Conservation (phyloP, 2,113 vertebrate species). For the Notothenia coriiceps region DNA sequence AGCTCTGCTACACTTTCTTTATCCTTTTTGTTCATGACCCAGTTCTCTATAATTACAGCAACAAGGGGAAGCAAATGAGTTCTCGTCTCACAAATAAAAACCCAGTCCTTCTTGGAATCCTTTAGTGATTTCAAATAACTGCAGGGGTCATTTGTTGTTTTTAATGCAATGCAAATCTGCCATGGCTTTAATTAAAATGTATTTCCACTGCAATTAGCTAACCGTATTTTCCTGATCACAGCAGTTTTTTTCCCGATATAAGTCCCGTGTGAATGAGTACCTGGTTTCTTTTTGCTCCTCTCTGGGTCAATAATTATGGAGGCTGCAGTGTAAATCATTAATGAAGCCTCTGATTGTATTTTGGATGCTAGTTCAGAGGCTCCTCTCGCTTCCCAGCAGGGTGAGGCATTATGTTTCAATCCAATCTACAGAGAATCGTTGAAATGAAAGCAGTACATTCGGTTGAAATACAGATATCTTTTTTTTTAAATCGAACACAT, state of each 20-base stretch:
- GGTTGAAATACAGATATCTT: neutral
- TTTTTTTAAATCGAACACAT: no score
- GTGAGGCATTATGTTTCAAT: constrained; percentile 25
- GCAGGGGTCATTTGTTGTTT: neutral
- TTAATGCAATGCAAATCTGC: neutral
- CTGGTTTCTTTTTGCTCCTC: constrained; percentile 12
- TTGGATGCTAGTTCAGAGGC: constrained; percentile 14
- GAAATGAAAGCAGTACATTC: neutral
- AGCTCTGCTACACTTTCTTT: no score
- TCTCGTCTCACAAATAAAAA: constrained; percentile 2
- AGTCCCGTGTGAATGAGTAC: constrained; percentile 4
- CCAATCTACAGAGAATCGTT: neutral
- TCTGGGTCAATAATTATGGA: constrained; percentile 29
- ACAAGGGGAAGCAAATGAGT: neutral
- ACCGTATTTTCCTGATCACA: constrained; percentile 1
- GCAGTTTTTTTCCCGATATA: neutral
- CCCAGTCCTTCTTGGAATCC: neutral
- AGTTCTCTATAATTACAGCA: neutral
- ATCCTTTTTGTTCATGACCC: neutral
- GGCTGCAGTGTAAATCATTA: constrained; percentile 55
- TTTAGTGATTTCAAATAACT: constrained; percentile 14
- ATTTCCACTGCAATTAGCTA: neutral
- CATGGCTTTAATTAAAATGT: constrained; percentile 1
- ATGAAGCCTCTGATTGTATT: constrained; percentile 30
- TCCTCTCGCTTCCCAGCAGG: constrained; percentile 34